Percentiles rank a stretch among this genome's conserved stretches.
Evolutionary conservation across 2,797 vertebrate species (phyloP).

Genomic region (Sparus aurata): DNA sequence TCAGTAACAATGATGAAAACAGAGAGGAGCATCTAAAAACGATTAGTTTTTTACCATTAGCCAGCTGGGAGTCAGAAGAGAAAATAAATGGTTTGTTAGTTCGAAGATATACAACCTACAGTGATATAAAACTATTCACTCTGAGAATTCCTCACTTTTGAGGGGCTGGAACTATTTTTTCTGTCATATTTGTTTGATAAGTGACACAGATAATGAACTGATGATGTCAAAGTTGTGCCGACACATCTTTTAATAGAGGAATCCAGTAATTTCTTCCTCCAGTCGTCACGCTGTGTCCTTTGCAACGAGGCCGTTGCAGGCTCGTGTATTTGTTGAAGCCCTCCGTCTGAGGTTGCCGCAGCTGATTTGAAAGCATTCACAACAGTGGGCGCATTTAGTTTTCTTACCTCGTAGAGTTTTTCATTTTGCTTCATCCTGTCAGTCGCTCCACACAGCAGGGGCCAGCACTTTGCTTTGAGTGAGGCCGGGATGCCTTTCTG

Average conservation of each 20-base stretch:
- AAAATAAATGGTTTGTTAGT: not conserved
- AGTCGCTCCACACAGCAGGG: slow-evolving; percentile 88
- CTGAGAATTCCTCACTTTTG: not conserved
- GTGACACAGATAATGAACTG: not conserved
- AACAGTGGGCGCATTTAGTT: not conserved
- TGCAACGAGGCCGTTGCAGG: not conserved
- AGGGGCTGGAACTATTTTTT: not conserved
- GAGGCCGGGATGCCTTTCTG: slow-evolving; percentile 93
- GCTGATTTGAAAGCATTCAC: not conserved
- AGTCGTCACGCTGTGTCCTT: not conserved
- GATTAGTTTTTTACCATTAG: no score
- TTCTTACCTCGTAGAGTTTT: slow-evolving; percentile 81
- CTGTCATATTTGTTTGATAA: not conserved
- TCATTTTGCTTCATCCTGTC: slow-evolving; percentile 79
- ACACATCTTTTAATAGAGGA: not conserved
- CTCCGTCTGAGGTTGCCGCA: not conserved
- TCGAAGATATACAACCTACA: not conserved
- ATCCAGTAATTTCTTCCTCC: not conserved
- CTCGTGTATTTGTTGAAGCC: not conserved
- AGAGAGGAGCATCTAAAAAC: no score
- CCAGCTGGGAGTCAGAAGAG: no score
- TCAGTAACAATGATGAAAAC: no score
- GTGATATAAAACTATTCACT: not conserved
- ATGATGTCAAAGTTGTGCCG: not conserved
- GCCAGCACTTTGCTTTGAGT: slow-evolving; percentile 90